Conservation (phyloP, 2,888 invertebrate species). For the Ceraclea dissimilis region DNA sequence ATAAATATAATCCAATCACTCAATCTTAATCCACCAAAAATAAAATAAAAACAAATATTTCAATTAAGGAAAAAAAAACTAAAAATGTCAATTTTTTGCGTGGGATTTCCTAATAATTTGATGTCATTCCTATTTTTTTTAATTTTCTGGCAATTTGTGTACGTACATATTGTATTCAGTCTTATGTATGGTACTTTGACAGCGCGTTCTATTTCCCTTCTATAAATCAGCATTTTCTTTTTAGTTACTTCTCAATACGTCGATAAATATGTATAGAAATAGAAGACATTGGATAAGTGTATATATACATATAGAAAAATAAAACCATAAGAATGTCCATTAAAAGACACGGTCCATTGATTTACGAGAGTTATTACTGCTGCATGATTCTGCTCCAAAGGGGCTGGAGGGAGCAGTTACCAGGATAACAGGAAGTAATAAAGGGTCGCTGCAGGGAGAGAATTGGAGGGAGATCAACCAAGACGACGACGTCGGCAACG, state of each 20-base stretch:
- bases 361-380: constrained; percentile 27
- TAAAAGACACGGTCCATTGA: constrained; percentile 26
- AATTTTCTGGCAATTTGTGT: no score
- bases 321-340: constrained; percentile 26
- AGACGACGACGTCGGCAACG: constrained; percentile 11
- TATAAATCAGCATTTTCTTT: constrained; percentile 25
- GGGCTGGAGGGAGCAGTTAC: constrained; percentile 25
- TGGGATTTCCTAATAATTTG: no score
- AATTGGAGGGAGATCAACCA: constrained; percentile 17
- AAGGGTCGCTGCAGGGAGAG: constrained; percentile 28
- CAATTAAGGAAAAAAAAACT: no score
- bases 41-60: no score
- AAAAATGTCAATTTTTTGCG: no score
- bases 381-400: constrained; percentile 24
- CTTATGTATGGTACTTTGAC: no score
- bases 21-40: no score
- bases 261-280: not conserved
- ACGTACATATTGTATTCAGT: no score
- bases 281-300: not conserved
- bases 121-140: no score
- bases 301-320: not conserved
- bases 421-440: constrained; percentile 48
- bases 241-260: constrained; percentile 18
- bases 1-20: no score
- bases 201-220: not conserved